Evolutionary conservation across 2,797 vertebrate species (phyloP), one percentile per base, ranked within the genome.

Genomic region (Masticophis lateralis): DNA sequence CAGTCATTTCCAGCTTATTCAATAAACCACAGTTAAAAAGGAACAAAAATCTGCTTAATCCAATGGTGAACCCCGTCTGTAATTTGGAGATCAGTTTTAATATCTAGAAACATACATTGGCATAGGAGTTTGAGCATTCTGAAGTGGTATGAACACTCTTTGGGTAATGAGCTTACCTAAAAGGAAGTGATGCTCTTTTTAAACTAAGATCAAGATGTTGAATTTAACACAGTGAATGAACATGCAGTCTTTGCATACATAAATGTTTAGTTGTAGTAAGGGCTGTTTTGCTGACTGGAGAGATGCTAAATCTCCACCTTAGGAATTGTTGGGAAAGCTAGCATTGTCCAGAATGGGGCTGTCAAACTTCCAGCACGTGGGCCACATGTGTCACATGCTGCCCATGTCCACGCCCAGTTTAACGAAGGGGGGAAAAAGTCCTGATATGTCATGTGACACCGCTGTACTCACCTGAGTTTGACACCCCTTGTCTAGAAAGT

Each of bases 371-470:
- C 13, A 16, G 56, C 56, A 13, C 13, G 0, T 0, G 55, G 55
- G 13, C 13, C 55, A 56, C 12, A 57, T 51, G 1, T 51, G 51
- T 51, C 51, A 9, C 8, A 1, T 51, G 8, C 51, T 51, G 51
- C 7, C 51, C 51, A 51, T 1, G 1, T 51, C 51, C 51, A 51
- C 8, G 8, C 51, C 51, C 8, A 7, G 51, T 51, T 51, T 51
- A 51, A 7, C 6, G 8, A 51, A 51, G 51, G 51, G 51, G 51
- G 51, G 51, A 0, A 51, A 51, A 51, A 18, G 14, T 57, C 14
- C 14, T 0, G 1, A 18, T 18, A 18, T 0, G 4, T 57, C 56
- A 57, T 1, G 14, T 57, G 56, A 57, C 4, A 5, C 56, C 56
- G 5, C 56, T 16, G 4, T 57, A 16, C 4, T 3, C 1, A 57